Percentiles rank a stretch among this genome's conserved stretches.
Evolutionary conservation across 2,888 invertebrate species (phyloP).

Genomic region (Xestobium rufovillosum): DNA sequence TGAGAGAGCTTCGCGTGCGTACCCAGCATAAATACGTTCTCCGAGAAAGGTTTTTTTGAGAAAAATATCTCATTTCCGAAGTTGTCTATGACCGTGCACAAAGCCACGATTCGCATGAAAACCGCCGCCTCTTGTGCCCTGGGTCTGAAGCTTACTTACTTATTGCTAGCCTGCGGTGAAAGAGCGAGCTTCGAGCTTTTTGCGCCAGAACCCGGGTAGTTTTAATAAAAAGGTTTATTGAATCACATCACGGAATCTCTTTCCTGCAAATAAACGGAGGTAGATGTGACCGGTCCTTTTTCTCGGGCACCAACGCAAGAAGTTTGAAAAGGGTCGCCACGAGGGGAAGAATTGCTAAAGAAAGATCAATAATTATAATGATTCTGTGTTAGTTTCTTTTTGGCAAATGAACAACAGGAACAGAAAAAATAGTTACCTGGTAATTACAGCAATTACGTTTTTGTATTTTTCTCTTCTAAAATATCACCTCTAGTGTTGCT

Average conservation of each 20-base stretch:
- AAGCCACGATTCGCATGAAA: constrained; percentile 29
- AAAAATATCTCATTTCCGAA: constrained; percentile 30
- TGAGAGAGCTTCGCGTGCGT: constrained; percentile 29
- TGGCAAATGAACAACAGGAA: too few relatives aligned
- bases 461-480: too few relatives aligned
- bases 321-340: too few relatives aligned
- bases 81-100: constrained; percentile 32
- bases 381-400: too few relatives aligned
- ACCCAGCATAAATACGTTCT: constrained; percentile 25
- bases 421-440: too few relatives aligned
- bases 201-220: constrained; percentile 26
- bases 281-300: too few relatives aligned
- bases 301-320: too few relatives aligned
- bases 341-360: too few relatives aligned
- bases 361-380: too few relatives aligned
- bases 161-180: constrained; percentile 31
- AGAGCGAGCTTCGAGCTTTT: constrained; percentile 28
- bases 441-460: too few relatives aligned
- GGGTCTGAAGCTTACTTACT: constrained; percentile 36
- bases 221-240: constrained; percentile 38
- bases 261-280: background rate
- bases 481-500: too few relatives aligned
- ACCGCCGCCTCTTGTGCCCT: constrained; percentile 26
- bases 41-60: constrained; percentile 21
- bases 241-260: constrained; percentile 39